phyloP scores from a whole-genome alignment of 2,113 vertebrate genomes.

The Proteles cristata region DNA sequence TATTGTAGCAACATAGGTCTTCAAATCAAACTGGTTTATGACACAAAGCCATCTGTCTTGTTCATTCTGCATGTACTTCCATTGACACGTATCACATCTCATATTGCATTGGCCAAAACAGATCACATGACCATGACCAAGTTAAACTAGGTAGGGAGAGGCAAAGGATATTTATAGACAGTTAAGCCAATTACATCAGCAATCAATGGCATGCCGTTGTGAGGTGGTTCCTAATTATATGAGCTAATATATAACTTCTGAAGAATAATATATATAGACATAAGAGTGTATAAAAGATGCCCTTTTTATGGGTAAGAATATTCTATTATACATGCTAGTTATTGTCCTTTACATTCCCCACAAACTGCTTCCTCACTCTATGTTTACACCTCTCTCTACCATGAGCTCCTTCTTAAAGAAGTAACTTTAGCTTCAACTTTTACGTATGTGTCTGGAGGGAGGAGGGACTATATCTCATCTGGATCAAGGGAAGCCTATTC shows the following conservation, averaged over 20 bases:
- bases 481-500: too few species aligned
- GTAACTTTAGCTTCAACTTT: accelerated
- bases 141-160: background rate
- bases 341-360: background rate
- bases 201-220: background rate
- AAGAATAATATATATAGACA: background rate
- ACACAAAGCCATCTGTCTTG: background rate
- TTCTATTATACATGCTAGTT: background rate
- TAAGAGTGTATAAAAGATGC: background rate
- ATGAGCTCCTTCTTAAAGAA: background rate
- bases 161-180: background rate
- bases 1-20: background rate
- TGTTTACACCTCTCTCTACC: background rate
- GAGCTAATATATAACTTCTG: background rate
- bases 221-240: background rate
- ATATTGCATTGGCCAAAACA: background rate
- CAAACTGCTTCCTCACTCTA: background rate
- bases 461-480: background rate
- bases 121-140: background rate
- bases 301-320: background rate
- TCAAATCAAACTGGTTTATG: background rate
- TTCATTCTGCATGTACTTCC: background rate
- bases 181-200: background rate
- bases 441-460: background rate
- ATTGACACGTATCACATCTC: background rate